Evolutionary conservation across 2,113 vertebrate species (phyloP).

Genomic region (Xyliphius kryptos): DNA sequence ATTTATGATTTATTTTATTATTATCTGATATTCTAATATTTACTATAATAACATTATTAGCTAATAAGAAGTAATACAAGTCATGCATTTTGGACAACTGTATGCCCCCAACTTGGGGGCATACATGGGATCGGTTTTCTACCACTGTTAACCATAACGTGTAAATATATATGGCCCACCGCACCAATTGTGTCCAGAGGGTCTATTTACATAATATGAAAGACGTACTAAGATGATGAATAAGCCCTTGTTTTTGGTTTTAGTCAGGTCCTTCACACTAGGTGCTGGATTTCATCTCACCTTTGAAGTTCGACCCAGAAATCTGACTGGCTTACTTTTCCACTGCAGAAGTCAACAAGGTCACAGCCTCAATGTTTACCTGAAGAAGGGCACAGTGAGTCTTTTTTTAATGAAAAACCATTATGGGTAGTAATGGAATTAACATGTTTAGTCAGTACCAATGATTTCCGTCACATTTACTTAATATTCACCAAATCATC

Average conservation of each 20-base stretch:
- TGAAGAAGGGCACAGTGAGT: slow-evolving; percentile 69
- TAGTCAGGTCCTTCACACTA: slow-evolving; percentile 59
- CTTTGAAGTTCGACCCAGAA: slow-evolving; percentile 71
- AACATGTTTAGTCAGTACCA: not conserved
- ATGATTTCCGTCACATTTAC: too few relatives aligned
- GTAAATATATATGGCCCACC: too few relatives aligned
- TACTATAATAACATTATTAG: too few relatives aligned
- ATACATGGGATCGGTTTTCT: too few relatives aligned
- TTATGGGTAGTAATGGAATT: not conserved
- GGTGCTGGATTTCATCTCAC: slow-evolving; percentile 65
- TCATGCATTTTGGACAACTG: too few relatives aligned
- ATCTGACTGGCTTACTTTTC: slow-evolving; percentile 67
- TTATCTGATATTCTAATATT: not conserved
- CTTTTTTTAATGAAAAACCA: not conserved
- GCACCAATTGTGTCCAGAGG: too few relatives aligned
- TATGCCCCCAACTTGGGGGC: too few relatives aligned
- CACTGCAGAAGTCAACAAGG: slow-evolving; percentile 53
- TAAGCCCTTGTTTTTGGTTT: slow-evolving; percentile 16
- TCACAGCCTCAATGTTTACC: slow-evolving; percentile 64
- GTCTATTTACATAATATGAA: too few relatives aligned
- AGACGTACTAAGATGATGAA: too few relatives aligned
- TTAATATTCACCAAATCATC: too few relatives aligned
- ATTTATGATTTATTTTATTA: not conserved
- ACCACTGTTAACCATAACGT: too few relatives aligned
- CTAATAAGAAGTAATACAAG: too few relatives aligned